Conservation (phyloP, 1,140 invertebrate genomes). For the Bombus superbus region DNA sequence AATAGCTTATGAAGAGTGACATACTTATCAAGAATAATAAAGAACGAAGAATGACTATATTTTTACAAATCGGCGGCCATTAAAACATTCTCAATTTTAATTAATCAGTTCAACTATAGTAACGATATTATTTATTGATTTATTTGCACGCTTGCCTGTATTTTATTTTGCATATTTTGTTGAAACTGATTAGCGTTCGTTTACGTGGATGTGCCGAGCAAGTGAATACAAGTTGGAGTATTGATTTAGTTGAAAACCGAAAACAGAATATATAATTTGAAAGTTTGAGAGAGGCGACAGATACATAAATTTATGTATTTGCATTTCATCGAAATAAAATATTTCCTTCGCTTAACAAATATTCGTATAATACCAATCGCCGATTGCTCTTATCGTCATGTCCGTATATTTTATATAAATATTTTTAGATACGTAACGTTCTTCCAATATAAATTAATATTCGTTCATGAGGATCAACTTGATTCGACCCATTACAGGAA, state of each 20-base stretch:
- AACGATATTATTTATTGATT: not conserved
- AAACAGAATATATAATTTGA: not conserved
- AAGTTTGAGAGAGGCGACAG: not conserved
- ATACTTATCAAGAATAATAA: too few species aligned
- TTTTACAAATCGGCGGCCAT: too few species aligned
- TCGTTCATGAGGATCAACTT: not conserved
- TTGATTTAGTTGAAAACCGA: not conserved
- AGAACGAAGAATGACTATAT: too few species aligned
- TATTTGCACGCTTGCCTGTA: not conserved
- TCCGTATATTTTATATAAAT: not conserved
- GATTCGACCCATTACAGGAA: not conserved
- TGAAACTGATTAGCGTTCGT: too few species aligned
- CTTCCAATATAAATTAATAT: not conserved
- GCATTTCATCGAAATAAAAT: not conserved
- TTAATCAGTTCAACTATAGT: not conserved
- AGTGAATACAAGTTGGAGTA: not conserved
- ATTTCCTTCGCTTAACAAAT: not conserved
- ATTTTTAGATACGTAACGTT: not conserved
- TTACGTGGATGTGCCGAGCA: not conserved
- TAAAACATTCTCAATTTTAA: not conserved
- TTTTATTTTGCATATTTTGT: not conserved
- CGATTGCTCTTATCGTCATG: not conserved
- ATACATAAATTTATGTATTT: not conserved
- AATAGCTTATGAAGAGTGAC: too few species aligned
- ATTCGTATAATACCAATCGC: not conserved